Percentiles rank a stretch among this genome's conserved stretches.
phyloP scores from a whole-genome alignment of 2,797 vertebrate species.

The Delichon dasypus region DNA sequence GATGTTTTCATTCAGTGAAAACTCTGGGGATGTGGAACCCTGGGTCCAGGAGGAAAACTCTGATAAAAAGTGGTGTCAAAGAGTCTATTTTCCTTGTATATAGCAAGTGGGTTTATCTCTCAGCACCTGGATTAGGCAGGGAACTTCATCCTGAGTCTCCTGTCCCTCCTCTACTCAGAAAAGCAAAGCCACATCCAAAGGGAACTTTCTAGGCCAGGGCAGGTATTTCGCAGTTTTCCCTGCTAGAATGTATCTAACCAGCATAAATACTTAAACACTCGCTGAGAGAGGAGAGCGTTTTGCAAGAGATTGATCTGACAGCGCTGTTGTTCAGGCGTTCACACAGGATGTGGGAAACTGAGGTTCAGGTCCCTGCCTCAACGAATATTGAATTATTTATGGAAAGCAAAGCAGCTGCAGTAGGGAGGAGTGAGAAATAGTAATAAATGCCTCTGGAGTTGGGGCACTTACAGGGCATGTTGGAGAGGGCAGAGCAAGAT shows the following conservation, averaged over 20 bases:
- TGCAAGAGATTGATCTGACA: constrained; percentile 29
- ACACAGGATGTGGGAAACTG: constrained; percentile 57
- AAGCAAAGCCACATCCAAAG: background rate
- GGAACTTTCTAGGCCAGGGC: background rate
- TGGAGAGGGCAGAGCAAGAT: background rate
- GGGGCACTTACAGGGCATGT: background rate
- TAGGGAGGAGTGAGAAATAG: background rate
- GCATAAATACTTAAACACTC: constrained; percentile 59
- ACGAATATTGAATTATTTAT: constrained; percentile 40
- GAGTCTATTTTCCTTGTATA: accelerated
- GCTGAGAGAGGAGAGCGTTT: constrained; percentile 5
- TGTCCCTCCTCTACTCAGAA: background rate
- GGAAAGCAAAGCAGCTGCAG: background rate
- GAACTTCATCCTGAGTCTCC: background rate
- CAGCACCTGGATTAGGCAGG: background rate
- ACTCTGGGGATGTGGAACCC: background rate
- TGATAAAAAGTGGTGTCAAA: background rate
- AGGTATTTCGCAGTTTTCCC: background rate
- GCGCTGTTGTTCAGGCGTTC: background rate
- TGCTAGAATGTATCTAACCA: background rate
- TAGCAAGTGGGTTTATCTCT: background rate
- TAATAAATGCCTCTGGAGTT: background rate
- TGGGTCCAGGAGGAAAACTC: background rate
- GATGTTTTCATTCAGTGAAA: background rate
- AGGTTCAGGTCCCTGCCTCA: constrained; percentile 25